Base-by-base conservation (phyloP, 1,140 invertebrate genomes). In the Ips nitidus region DNA sequence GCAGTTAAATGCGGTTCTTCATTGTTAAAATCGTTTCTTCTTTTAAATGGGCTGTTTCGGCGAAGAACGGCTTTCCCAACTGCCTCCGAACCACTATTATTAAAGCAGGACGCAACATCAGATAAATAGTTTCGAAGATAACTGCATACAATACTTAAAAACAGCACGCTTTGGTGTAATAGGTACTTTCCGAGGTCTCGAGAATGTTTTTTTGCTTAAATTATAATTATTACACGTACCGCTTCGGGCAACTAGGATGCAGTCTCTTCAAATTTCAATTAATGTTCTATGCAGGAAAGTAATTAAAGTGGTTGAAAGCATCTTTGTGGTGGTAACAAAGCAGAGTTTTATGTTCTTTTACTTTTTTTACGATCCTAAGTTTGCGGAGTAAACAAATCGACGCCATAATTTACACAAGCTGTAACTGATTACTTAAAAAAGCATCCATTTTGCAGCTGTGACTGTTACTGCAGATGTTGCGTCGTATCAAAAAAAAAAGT, bases 51-150 rank as follows among this genome's bases (percentile, higher is more conserved):
- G 66, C 41, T 68, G 57, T 68, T 68, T 53, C 57, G 66, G 43
- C 43, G 57, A 60, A 60, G 66, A 68, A 60, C 66, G 47, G 66
- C 66, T 69, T 69, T 69, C 66, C 66, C 58, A 69, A 62, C 66
- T 60, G 66, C 59, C 47, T 68, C 52, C 52, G 60, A 69, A 69
- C 50, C 58, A 69, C 66, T 69, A 56, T 69, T 69, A 69, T 69
- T 69, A 69, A 66, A 66, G 41, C 43, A 62, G 52, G 53, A 69
- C 66, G 66, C 66, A 69, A 69, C 66, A 69, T 69, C 66, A 69
- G 66, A 69, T 69, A 69, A 69, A 69, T 69, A 60, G 58, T 53
- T 62, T 55, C 39, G 52, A 69, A 69, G 57, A 59, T 52, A 69
- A 59, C 66, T 43, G 52, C 66, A 62, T 69, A 60, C 45, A 52